A percentile compares a stretch with the other conserved stretches of the same genome.
Conservation (phyloP, 2,888 invertebrate species). For the Catocala sponsa region DNA sequence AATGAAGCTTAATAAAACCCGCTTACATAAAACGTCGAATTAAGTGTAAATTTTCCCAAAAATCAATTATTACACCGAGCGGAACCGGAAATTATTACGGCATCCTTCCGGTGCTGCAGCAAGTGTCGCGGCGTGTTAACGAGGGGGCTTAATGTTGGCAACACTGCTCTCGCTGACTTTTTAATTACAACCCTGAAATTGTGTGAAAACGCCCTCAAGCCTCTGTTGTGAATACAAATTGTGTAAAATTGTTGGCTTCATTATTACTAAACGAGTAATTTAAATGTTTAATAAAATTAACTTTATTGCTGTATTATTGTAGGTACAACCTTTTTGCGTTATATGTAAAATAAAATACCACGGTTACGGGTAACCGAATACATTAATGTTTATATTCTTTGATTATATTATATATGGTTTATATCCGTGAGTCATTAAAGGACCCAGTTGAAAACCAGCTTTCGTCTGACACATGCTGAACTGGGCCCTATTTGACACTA, state of each 20-base stretch:
- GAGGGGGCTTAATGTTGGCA: conserved; percentile 81
- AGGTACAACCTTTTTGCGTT: not conserved
- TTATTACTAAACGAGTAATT: conserved; percentile 30
- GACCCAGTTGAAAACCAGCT: too few relatives aligned
- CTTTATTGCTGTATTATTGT: conserved; percentile 1
- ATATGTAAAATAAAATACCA: not conserved
- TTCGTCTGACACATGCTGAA: too few relatives aligned
- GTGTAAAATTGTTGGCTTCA: conserved; percentile 49
- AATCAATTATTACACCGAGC: conserved; percentile 30
- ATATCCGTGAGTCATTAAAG: too few relatives aligned
- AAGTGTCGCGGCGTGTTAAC: conserved; percentile 72
- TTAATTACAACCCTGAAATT: conserved; percentile 83
- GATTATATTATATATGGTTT: too few relatives aligned
- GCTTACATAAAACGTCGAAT: conserved; percentile 4
- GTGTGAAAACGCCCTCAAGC: conserved; percentile 78
- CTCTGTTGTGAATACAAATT: conserved; percentile 73
- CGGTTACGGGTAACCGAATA: too few relatives aligned
- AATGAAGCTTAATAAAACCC: not conserved
- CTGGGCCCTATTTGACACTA: too few relatives aligned
- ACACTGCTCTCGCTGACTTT: conserved; percentile 77
- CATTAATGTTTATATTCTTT: too few relatives aligned
- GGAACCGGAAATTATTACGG: conserved; percentile 51
- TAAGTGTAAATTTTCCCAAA: conserved; percentile 15
- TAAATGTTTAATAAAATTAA: conserved; percentile 12
- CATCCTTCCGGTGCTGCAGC: conserved; percentile 52